phyloP scores from a whole-genome alignment of 2,113 vertebrate species.

The Calyptommatus sinebrachiatus region DNA sequence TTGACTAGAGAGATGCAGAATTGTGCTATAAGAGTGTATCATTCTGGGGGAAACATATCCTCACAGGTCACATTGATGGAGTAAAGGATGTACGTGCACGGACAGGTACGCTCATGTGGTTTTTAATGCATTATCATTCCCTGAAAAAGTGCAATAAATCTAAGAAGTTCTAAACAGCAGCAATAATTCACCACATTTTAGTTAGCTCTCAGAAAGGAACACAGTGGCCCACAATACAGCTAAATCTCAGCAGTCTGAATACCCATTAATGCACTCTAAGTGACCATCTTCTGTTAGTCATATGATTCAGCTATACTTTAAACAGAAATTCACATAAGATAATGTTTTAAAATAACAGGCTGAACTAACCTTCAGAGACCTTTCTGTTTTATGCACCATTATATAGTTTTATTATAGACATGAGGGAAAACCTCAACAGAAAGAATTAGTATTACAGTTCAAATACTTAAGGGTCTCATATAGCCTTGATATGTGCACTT shows the following conservation, averaged over 20 bases:
- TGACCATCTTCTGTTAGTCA: not conserved
- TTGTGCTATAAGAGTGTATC: not conserved
- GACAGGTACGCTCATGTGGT: not conserved
- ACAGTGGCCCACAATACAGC: not conserved
- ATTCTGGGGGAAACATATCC: not conserved
- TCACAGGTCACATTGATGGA: not conserved
- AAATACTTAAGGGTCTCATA: constrained; percentile 43
- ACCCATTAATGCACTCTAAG: not conserved
- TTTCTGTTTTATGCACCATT: constrained; percentile 40
- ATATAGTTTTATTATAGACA: constrained; percentile 31
- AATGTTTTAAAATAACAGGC: constrained; percentile 12
- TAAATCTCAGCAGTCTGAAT: not conserved
- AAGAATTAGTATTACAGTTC: constrained; percentile 42
- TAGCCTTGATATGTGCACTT: not conserved
- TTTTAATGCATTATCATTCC: not conserved
- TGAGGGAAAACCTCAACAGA: constrained; percentile 34
- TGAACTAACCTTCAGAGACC: constrained; percentile 37
- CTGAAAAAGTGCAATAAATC: not conserved
- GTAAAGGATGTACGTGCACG: not conserved
- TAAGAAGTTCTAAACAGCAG: not conserved
- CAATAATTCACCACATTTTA: not conserved
- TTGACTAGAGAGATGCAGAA: not conserved
- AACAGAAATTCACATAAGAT: constrained; percentile 10
- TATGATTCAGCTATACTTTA: constrained; percentile 22
- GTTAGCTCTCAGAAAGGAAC: not conserved